Base-by-base conservation (phyloP, 1,140 invertebrate species). In the Pachypeltis micranthus region DNA sequence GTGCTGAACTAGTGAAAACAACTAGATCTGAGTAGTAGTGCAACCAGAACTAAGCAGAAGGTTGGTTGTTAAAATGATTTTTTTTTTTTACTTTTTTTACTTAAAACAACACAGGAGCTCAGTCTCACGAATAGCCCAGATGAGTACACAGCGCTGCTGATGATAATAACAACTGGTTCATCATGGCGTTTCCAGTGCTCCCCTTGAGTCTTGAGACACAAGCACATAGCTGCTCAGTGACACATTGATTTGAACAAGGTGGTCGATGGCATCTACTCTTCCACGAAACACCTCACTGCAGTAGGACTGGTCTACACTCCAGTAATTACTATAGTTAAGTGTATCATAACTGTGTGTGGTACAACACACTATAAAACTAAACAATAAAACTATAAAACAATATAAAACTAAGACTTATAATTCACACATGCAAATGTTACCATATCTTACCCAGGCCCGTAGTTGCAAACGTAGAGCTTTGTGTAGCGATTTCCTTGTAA, bases 401-500 rank as follows among this genome's bases (percentile, higher is more conserved):
- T 44, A 39, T 19, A 47, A 16, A 23, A 51, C 47, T 44, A 19
- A 26, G 10, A 51, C 62, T 19, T 14, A 19, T 24, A 28, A 59
- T 29, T 58, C 60, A 31, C 23, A 44, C 26, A 27, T 28, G 31
- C 57, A 55, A 55, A 58, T 47, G 44, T 47, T 57, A 23, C 44
- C 29, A 26, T 34, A 62, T 74, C 76, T 78, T 76, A 86, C 84
- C 85, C 85, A 10, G 88, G 87, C 61, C 88, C 88, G 70, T 91
- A 91, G 76, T 91, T 91, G 77, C 89, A 91, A 14, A 91, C 85
- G 72, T 90, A 91, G 60, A 89, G 80, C 74, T 90, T 90, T 62
- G 84, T 87, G 72, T 87, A 88, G 64, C 79, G 74, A 1, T 75
- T 64, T 1, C 79, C 77, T 64, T 88, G 85, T 66, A 85, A 84